phyloP scores from a whole-genome alignment of 2,797 vertebrate species.

The Orientallactaga sibirica region DNA sequence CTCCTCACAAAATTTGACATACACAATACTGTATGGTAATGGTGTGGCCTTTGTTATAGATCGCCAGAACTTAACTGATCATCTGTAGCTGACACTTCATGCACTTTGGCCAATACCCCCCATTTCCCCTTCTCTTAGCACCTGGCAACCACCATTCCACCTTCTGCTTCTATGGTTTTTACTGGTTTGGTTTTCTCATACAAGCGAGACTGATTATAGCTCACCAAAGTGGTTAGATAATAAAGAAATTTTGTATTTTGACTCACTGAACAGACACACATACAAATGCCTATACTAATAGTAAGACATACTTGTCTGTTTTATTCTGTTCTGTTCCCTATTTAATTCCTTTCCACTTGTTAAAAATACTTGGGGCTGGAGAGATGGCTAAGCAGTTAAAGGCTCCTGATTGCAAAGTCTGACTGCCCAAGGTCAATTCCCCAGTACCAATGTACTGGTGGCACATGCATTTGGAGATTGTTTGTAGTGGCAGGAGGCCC shows the following conservation, averaged over 20 bases:
- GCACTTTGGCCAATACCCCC: background rate
- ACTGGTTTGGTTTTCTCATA: background rate
- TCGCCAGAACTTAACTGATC: background rate
- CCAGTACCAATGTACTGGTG: no score
- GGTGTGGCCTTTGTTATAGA: fast-evolving
- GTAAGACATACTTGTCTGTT: background rate
- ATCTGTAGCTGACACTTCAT: background rate
- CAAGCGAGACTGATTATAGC: background rate
- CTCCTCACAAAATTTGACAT: background rate
- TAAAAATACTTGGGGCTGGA: background rate
- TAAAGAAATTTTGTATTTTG: background rate
- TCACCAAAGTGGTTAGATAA: background rate
- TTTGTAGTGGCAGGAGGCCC: no score
- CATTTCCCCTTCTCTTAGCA: background rate
- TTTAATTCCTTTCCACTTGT: constrained; percentile 12
- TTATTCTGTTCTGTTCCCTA: background rate
- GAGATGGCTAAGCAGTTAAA: no score
- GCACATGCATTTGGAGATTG: no score
- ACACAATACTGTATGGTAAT: background rate
- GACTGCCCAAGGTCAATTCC: no score
- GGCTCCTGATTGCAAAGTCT: no score
- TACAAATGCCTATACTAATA: background rate
- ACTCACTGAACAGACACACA: background rate
- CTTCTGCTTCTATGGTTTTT: background rate
- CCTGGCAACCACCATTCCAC: no score